Evolutionary conservation across 2,113 vertebrate species (phyloP).

Genomic region (Ascaphus truei): DNA sequence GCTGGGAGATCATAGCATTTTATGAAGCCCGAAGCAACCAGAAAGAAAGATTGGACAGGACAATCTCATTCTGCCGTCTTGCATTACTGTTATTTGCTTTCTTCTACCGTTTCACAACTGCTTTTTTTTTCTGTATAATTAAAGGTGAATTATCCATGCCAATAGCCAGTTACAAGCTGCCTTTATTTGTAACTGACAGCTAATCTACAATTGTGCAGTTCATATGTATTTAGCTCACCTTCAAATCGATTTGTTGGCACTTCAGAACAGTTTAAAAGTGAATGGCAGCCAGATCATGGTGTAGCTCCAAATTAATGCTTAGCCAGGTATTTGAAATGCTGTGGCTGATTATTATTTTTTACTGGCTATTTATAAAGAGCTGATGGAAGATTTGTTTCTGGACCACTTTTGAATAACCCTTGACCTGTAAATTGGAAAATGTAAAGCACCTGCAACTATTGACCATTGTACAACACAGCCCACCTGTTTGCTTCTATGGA

Average conservation of each 20-base stretch:
- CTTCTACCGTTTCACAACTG: background rate
- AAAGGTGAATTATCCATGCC: slow-evolving; percentile 33
- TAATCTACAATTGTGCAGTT: background rate
- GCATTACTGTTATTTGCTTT: slow-evolving; percentile 17
- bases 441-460: no score
- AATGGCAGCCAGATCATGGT: slow-evolving; percentile 19
- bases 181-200: slow-evolving; percentile 20
- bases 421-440: no score
- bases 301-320: background rate
- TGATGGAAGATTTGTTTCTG: background rate
- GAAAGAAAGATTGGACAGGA: slow-evolving; percentile 14
- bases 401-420: no score
- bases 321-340: no score
- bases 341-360: no score
- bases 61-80: background rate
- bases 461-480: no score
- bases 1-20: slow-evolving; percentile 2
- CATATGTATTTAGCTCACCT: background rate
- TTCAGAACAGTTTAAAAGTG: background rate
- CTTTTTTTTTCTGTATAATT: slow-evolving; percentile 15
- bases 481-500: no score
- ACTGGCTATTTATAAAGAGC: slow-evolving; percentile 4
- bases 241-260: background rate
- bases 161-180: background rate
- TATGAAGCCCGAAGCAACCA: background rate